Evolutionary conservation across 2,888 invertebrate genomes (phyloP).

Genomic region (Ophion slaviceki): DNA sequence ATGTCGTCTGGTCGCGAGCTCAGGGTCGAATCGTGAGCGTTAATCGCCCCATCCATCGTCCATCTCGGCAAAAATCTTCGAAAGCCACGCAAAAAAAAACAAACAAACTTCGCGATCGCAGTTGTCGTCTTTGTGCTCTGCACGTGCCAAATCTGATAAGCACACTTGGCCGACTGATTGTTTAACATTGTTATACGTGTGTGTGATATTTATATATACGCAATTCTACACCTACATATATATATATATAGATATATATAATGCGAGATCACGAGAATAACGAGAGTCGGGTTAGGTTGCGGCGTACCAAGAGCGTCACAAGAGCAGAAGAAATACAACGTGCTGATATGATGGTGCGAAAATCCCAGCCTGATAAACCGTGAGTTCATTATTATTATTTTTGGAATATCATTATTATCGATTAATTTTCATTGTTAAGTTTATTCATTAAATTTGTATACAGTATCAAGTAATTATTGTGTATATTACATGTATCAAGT

Average conservation of each 20-base stretch:
- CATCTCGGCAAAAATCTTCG: conserved; percentile 1
- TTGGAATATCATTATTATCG: background rate
- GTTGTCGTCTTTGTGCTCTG: background rate
- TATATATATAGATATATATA: background rate
- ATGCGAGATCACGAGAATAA: conserved; percentile 80
- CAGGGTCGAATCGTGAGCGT: conserved; percentile 14
- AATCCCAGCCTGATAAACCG: conserved; percentile 94
- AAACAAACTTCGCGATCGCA: background rate
- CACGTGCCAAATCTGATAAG: background rate
- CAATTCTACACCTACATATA: background rate
- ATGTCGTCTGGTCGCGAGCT: conserved; percentile 27
- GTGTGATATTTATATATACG: background rate
- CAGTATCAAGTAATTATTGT: too few relatives aligned
- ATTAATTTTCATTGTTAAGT: background rate
- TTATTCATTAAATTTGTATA: too few relatives aligned
- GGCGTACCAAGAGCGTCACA: conserved; percentile 93
- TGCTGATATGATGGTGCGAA: conserved; percentile 91
- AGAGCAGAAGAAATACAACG: conserved; percentile 94
- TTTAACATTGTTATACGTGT: background rate
- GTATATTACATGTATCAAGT: too few relatives aligned
- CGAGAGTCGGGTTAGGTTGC: conserved; percentile 85
- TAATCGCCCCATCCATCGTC: conserved; percentile 19
- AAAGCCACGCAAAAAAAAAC: background rate
- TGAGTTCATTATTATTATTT: conserved; percentile 84
- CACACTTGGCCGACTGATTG: background rate